Conservation (phyloP, 2,888 invertebrate genomes). For the Lasioglossum calceatum region DNA sequence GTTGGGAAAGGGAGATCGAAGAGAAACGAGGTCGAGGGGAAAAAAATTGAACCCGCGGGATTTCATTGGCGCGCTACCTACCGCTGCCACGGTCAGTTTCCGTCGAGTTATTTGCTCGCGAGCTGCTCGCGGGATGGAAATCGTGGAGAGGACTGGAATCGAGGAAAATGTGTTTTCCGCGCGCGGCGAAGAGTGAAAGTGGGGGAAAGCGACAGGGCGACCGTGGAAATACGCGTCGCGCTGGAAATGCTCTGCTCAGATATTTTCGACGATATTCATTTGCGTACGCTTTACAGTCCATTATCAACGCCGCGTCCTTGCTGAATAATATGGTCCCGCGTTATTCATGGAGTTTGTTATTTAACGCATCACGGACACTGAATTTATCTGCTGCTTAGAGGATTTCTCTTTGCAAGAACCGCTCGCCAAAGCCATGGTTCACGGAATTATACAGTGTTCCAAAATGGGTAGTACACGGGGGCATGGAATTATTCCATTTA, state of each 20-base stretch:
- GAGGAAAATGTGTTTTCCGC: slow-evolving; percentile 32
- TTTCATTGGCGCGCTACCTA: slow-evolving; percentile 66
- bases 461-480: neutral
- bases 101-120: slow-evolving; percentile 59
- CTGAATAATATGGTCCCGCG: neutral
- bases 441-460: neutral
- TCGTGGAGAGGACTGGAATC: slow-evolving; percentile 34
- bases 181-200: slow-evolving; percentile 47
- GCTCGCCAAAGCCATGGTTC: neutral
- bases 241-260: slow-evolving; percentile 13
- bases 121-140: slow-evolving; percentile 45
- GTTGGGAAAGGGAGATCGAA: slow-evolving; percentile 68
- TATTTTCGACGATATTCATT: slow-evolving; percentile 11
- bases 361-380: neutral
- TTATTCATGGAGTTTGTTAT: neutral
- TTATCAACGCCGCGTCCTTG: neutral
- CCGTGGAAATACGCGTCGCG: neutral
- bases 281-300: neutral
- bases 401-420: neutral
- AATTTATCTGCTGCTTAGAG: neutral
- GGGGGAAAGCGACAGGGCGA: neutral
- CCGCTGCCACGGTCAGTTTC: slow-evolving; percentile 63
- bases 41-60: slow-evolving; percentile 71
- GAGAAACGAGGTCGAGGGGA: slow-evolving; percentile 63
- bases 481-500: neutral